phyloP scores from a whole-genome alignment of 2,113 vertebrate genomes.

The Sceloporus tristichus region DNA sequence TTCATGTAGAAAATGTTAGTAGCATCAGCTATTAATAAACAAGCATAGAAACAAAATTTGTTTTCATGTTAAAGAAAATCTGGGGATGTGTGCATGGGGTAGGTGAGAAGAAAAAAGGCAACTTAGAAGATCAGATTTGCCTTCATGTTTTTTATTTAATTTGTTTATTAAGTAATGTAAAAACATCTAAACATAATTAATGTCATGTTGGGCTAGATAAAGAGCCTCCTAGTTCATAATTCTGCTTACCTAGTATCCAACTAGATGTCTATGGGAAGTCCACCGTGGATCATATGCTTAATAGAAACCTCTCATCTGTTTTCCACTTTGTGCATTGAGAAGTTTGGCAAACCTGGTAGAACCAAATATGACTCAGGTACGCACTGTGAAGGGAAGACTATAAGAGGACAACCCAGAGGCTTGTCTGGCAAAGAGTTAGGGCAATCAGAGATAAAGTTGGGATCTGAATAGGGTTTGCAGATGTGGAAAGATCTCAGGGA shows the following conservation, averaged over 20 bases:
- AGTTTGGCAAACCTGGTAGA: too few relatives aligned
- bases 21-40: not conserved
- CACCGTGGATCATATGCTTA: not conserved
- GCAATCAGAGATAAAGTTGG: too few relatives aligned
- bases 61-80: not conserved
- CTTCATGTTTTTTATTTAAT: not conserved
- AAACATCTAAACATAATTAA: not conserved
- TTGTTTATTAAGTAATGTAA: too few relatives aligned
- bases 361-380: too few relatives aligned
- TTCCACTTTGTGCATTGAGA: not conserved
- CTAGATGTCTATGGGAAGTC: not conserved
- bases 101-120: not conserved
- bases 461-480: too few relatives aligned
- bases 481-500: too few relatives aligned
- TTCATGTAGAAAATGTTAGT: not conserved
- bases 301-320: not conserved
- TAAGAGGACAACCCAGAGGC: too few relatives aligned
- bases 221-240: not conserved
- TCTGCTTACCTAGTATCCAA: not conserved
- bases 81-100: not conserved
- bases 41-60: not conserved
- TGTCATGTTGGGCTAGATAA: not conserved
- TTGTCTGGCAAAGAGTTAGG: too few relatives aligned
- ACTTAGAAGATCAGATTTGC: not conserved
- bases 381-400: too few relatives aligned